Conservation (phyloP, 2,797 vertebrate species). For the Dromococcyx pavoninus region DNA sequence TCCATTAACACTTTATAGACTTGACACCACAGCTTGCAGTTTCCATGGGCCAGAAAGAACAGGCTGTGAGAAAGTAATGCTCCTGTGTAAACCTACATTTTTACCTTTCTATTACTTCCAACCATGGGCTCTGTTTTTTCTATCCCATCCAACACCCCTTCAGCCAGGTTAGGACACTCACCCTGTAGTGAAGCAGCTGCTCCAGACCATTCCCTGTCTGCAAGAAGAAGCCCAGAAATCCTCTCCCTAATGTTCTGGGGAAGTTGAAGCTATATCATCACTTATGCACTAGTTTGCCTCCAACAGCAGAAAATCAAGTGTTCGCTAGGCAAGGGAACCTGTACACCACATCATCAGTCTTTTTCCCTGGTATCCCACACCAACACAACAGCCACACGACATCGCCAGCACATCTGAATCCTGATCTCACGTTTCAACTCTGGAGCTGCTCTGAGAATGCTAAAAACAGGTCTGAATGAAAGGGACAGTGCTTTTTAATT, state of each 20-base stretch:
- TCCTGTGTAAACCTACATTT: background rate
- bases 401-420: background rate
- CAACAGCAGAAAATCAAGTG: background rate
- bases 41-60: background rate
- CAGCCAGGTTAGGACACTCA: background rate
- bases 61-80: background rate
- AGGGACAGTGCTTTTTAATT: background rate
- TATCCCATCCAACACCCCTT: background rate
- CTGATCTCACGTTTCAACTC: background rate
- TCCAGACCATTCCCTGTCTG: background rate
- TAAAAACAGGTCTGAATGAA: background rate
- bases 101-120: background rate
- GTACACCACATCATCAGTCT: fast-evolving
- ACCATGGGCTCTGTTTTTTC: background rate
- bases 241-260: fast-evolving
- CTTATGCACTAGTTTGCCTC: fast-evolving
- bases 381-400: fast-evolving
- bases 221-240: background rate
- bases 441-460: background rate
- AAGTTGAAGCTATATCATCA: fast-evolving
- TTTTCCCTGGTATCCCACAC: background rate
- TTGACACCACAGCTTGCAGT: background rate
- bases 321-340: background rate
- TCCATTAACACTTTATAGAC: background rate
- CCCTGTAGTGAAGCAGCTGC: background rate